Base-by-base conservation (phyloP, 2,113 vertebrate genomes). In the Sceloporus tristichus region DNA sequence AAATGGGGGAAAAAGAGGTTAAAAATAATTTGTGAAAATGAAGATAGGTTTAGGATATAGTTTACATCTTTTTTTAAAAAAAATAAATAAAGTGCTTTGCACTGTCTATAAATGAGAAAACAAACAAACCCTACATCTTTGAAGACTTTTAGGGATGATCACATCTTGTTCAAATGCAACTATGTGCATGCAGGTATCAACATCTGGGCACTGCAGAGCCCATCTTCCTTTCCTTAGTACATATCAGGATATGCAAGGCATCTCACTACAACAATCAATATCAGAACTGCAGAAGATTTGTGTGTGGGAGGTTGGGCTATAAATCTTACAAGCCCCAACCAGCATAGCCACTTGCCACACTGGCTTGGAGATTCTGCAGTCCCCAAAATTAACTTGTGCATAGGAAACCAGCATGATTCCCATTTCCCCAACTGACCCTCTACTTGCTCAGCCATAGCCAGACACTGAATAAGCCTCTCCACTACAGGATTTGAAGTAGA, bases 131-230 rank as follows among this genome's bases (percentile, higher is more conserved):
- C 48, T 48, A 27, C 5, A 23, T 38, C 11, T 71, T 84, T 73
- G 40, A 11, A 84, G 42, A 71, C 29, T 19, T 53, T n/a, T 8
- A n/a, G 59, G 16, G 7, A 34, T 54, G 18, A 71, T 54, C 76
- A 86, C 48, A 71, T 70, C 84, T 85, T 21, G 86, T 88, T 13
- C 79, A 66, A 34, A 62, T 19, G 79, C n/a, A 56, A 29, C 34
- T 23, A 86, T 85, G 80, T 80, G 88, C 9, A 3, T 0, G 5
- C 42, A 38, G n/a, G 85, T 23, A 54, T 38, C 42, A 53, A 27
- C 27, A 29, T 10, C 66, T 68, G 29, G n/a, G 2, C 23, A 19
- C 29, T 56, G 7, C n/a, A 40, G 40, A 83, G 25, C 27, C 40
- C 48, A 48, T 29, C 27, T 29, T n/a, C 56, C 19, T 56, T 74